Conservation (phyloP, 2,797 vertebrate genomes). For the Sphenopsis melanotis region DNA sequence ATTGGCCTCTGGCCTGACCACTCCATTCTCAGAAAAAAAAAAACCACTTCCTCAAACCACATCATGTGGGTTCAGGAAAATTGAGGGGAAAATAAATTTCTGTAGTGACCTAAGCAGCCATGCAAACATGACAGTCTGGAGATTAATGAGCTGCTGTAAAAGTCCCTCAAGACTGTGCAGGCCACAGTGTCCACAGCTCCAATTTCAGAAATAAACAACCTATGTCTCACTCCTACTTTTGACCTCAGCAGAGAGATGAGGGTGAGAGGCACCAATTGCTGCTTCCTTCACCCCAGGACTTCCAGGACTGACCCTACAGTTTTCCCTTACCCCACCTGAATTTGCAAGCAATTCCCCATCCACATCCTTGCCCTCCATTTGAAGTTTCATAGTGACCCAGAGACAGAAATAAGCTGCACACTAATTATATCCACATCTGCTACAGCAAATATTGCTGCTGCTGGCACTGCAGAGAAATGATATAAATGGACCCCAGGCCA, state of each 20-base stretch:
- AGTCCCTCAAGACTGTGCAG: not conserved
- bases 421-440: slow-evolving; percentile 45
- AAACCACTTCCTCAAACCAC: no score
- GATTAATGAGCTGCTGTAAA: not conserved
- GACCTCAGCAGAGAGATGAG: not conserved
- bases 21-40: no score
- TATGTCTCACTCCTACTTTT: not conserved
- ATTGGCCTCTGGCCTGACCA: no score
- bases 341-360: not conserved
- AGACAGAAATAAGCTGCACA: slow-evolving; percentile 4
- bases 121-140: accelerated
- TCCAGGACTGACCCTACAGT: not conserved
- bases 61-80: not conserved
- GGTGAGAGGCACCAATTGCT: not conserved
- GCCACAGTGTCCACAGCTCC: not conserved
- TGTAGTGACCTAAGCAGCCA: not conserved
- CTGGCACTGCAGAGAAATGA: slow-evolving; percentile 11
- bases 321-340: not conserved
- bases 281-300: not conserved
- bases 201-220: not conserved
- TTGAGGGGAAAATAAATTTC: not conserved
- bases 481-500: not conserved
- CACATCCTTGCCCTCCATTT: not conserved
- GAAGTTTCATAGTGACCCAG: not conserved
- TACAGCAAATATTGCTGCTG: slow-evolving; percentile 29